Conservation (phyloP, 2,113 vertebrate genomes). For the Xenopus tropicalis region UCB_Xtro_10.0 CM004450.2:89557501-89558000, state of each 20-base stretch:
- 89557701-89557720: constrained; percentile 81
- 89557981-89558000: constrained; percentile 52
- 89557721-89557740: constrained; percentile 73
- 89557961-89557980: constrained; percentile 51
- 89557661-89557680: constrained; percentile 66
- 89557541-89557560: constrained; percentile 54
- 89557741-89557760: constrained; percentile 77
- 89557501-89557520: background rate
- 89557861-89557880: constrained; percentile 51
- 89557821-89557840: constrained; percentile 64
- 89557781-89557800: constrained; percentile 56
- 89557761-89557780: constrained; percentile 69
- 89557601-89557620: constrained; percentile 59
- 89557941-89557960: background rate
- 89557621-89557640: constrained; percentile 64
- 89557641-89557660: constrained; percentile 69
- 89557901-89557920: constrained; percentile 58
- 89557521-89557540: constrained; percentile 52
- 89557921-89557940: constrained; percentile 48
- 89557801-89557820: constrained; percentile 63
- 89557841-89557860: constrained; percentile 63
- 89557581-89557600: constrained; percentile 49
- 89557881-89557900: constrained; percentile 51
- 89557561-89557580: constrained; percentile 62
- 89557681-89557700: constrained; percentile 70